These are phyloP conservation scores for Saccostrea echinata DNA, from an alignment of 1,140 invertebrate genomes.

Conservation along the genomic window DNA sequence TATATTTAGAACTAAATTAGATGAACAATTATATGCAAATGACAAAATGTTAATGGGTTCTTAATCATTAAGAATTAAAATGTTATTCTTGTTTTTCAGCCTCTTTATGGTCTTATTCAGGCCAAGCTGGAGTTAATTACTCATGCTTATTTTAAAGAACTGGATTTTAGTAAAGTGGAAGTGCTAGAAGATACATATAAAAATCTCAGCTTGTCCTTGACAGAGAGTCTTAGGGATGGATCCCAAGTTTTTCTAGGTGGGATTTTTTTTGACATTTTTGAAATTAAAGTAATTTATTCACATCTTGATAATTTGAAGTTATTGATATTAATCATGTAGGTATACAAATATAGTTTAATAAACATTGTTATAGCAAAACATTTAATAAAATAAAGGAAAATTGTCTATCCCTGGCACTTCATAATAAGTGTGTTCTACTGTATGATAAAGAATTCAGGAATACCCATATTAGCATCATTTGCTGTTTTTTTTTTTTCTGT, in stretches of 20 bases:
- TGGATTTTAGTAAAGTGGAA: conserved; percentile 85
- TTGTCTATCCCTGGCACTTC: too few relatives aligned
- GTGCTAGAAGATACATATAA: conserved; percentile 95
- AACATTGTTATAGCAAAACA: too few relatives aligned
- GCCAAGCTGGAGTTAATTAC: conserved; percentile 97
- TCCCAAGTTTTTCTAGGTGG: conserved; percentile 83
- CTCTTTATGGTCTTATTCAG: conserved; percentile 78
- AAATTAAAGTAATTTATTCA: neutral
- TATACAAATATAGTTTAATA: too few relatives aligned
- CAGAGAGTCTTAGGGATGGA: conserved; percentile 84
- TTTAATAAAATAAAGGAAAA: too few relatives aligned
- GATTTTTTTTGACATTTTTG: neutral
- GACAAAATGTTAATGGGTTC: neutral
- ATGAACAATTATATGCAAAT: too few relatives aligned
- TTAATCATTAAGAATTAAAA: neutral
- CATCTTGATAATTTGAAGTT: neutral
- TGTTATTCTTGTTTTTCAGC: conserved; percentile 62
- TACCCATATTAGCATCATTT: neutral
- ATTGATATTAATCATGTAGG: too few relatives aligned
- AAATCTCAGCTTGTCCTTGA: conserved; percentile 93
- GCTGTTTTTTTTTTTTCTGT: conserved; percentile 72
- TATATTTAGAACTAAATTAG: too few relatives aligned
- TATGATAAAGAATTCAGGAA: too few relatives aligned
- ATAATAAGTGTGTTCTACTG: too few relatives aligned
- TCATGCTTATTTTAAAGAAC: conserved; percentile 96